Evolutionary conservation across 2,797 vertebrate species (phyloP).

Genomic region (Brotula barbata): DNA sequence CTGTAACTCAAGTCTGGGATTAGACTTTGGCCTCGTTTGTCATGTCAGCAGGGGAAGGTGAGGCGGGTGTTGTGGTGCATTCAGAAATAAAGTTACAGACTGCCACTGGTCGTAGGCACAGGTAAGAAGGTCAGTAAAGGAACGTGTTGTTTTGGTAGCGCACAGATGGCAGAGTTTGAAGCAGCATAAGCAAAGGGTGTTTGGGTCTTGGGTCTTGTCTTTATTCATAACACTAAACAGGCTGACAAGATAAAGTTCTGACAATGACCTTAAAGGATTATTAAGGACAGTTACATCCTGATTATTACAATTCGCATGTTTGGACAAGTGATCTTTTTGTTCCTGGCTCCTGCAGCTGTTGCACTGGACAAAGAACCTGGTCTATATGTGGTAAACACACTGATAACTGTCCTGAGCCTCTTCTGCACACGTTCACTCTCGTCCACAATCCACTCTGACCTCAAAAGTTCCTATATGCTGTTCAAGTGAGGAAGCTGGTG

Average conservation of each 20-base stretch:
- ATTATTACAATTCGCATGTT: constrained; percentile 53
- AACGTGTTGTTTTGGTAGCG: constrained; percentile 25
- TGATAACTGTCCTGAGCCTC: constrained; percentile 53
- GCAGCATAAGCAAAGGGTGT: neutral
- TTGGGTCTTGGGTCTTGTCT: constrained; percentile 1
- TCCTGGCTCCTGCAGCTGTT: constrained; percentile 67
- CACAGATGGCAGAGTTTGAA: constrained; percentile 16
- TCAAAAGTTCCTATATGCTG: constrained; percentile 53
- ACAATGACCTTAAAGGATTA: constrained; percentile 20
- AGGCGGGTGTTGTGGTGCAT: constrained; percentile 14
- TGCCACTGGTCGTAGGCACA: constrained; percentile 15
- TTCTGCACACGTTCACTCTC: constrained; percentile 68
- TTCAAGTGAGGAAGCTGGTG: constrained; percentile 36
- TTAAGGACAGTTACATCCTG: constrained; percentile 46
- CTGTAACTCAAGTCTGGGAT: constrained; percentile 60
- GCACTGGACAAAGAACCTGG: constrained; percentile 52
- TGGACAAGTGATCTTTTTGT: constrained; percentile 69
- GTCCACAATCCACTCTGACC: constrained; percentile 60
- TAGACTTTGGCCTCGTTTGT: constrained; percentile 67
- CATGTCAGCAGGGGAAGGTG: constrained; percentile 59
- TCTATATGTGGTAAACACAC: constrained; percentile 60
- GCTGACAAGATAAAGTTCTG: constrained; percentile 28
- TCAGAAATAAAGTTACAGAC: constrained; percentile 51
- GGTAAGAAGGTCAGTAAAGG: constrained; percentile 16
- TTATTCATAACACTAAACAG: constrained; percentile 1